Conservation (phyloP, 2,888 invertebrate genomes). For the Nemoura dubitans region DNA sequence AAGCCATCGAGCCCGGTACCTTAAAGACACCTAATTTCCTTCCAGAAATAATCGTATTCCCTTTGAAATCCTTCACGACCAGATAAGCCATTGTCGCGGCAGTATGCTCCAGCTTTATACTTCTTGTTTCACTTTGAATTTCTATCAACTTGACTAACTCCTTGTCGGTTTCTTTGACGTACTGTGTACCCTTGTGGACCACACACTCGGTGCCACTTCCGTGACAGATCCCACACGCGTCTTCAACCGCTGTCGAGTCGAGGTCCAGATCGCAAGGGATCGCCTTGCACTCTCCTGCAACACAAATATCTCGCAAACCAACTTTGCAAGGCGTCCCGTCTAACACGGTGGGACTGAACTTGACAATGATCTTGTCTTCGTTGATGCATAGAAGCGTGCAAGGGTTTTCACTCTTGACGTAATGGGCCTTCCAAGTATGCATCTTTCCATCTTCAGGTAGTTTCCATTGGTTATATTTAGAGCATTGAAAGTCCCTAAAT, state of each 20-base stretch:
- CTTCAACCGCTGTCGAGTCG: slow-evolving; percentile 65
- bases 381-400: slow-evolving; percentile 58
- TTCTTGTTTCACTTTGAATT: slow-evolving; percentile 63
- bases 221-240: slow-evolving; percentile 71
- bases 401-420: slow-evolving; percentile 59
- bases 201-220: slow-evolving; percentile 68
- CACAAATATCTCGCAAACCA: slow-evolving; percentile 65
- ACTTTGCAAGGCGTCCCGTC: slow-evolving; percentile 66
- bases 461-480: slow-evolving; percentile 62
- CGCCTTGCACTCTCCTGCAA: slow-evolving; percentile 65
- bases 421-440: slow-evolving; percentile 64
- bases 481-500: slow-evolving; percentile 64
- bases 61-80: slow-evolving; percentile 60
- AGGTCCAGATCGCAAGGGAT: slow-evolving; percentile 67
- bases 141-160: slow-evolving; percentile 57
- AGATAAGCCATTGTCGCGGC: slow-evolving; percentile 64
- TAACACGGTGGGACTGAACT: slow-evolving; percentile 62
- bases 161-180: slow-evolving; percentile 52
- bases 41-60: slow-evolving; percentile 63
- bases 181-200: slow-evolving; percentile 58
- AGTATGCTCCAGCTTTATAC: slow-evolving; percentile 64
- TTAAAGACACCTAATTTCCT: slow-evolving; percentile 52
- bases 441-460: slow-evolving; percentile 63
- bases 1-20: slow-evolving; percentile 57
- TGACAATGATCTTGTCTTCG: slow-evolving; percentile 56